A percentile compares a stretch with the other conserved stretches of the same genome.
phyloP scores from a whole-genome alignment of 1,140 invertebrate genomes.

The Tetragonula clypearis region DNA sequence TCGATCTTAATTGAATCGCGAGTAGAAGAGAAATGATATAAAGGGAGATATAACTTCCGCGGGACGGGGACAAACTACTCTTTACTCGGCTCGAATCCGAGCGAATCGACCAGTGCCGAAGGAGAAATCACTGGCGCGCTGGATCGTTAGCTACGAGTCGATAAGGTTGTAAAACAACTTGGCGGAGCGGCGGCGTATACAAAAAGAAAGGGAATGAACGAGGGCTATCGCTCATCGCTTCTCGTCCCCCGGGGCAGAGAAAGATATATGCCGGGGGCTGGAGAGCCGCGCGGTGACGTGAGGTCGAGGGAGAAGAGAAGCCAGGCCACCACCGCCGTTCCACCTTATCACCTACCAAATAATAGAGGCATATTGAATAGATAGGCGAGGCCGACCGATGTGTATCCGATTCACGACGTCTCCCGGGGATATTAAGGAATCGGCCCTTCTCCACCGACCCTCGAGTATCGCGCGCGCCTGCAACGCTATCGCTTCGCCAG shows the following conservation, averaged over 20 bases:
- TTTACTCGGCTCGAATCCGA: neutral
- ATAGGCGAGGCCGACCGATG: slow-evolving; percentile 71
- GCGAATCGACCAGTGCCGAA: neutral
- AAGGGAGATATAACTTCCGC: too few relatives aligned
- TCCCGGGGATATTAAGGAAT: slow-evolving; percentile 73
- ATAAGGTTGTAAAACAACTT: slow-evolving; percentile 43
- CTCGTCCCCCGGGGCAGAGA: slow-evolving; percentile 48
- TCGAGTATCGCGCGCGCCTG: slow-evolving; percentile 23
- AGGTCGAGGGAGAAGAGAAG: slow-evolving; percentile 26
- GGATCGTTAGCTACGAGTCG: neutral
- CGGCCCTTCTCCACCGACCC: slow-evolving; percentile 56
- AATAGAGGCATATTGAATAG: slow-evolving; percentile 76
- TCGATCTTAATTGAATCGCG: too few relatives aligned
- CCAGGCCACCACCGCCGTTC: slow-evolving; percentile 53
- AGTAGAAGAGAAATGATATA: too few relatives aligned
- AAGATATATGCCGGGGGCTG: slow-evolving; percentile 50
- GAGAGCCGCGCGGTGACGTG: slow-evolving; percentile 6
- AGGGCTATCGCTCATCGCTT: slow-evolving; percentile 68
- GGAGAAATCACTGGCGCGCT: neutral
- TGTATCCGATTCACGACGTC: slow-evolving; percentile 70
- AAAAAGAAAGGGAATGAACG: slow-evolving; percentile 40
- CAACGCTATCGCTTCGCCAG: slow-evolving; percentile 18
- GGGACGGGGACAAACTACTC: too few relatives aligned
- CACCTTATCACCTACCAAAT: slow-evolving; percentile 75
- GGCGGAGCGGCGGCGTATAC: slow-evolving; percentile 19